Base-by-base conservation (phyloP, 2,113 vertebrate genomes). In the Lamprotornis superbus region DNA sequence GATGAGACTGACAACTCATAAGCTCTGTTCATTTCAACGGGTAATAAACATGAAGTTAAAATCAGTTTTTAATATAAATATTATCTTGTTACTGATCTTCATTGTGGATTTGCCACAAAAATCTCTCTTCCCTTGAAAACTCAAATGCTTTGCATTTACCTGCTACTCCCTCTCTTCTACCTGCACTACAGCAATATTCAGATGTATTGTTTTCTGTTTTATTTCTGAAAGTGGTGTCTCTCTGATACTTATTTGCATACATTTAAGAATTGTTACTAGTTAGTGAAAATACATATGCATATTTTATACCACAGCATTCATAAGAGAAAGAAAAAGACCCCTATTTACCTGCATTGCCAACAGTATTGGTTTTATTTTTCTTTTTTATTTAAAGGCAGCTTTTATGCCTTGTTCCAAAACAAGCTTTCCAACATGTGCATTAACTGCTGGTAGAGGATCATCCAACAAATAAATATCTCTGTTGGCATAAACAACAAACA, bases 401-500 rank as follows among this genome's bases (percentile, higher is more conserved):
- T 98, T 98, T 56, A 98, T 97, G 78, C 97, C 96, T 64, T 98
- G 95, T 86, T 99, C 96, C 93, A 98, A 99, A 92, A 98, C 96
- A 46, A 98, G 95, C 79, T 98, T 98, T 83, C 98, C 98, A 73
- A 98, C 97, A 2, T 98, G 98, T 20, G 97, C 95, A 7, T 99
- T 98, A 8, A 98, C 98, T 3, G 98, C 98, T 6, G 98, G 98
- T 12, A 98, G 88, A 2, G 98, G 98, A 67, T 99, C 98, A 0
- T 99, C 98, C 50, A 98, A 95, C 30, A 98, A 97, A 84, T 98
- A 97, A 92, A 98, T 97, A 59, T 98, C 27, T 81, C 42, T 68
- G 5, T 8, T 81, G 13, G 98, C 98, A 75, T 98, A 99, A 86
- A 99, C 91, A 0, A 98, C 97, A 9, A 97, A 95, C 35, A 98